Conservation (phyloP, 2,888 invertebrate species). For the Lasioglossum villosulum region DNA sequence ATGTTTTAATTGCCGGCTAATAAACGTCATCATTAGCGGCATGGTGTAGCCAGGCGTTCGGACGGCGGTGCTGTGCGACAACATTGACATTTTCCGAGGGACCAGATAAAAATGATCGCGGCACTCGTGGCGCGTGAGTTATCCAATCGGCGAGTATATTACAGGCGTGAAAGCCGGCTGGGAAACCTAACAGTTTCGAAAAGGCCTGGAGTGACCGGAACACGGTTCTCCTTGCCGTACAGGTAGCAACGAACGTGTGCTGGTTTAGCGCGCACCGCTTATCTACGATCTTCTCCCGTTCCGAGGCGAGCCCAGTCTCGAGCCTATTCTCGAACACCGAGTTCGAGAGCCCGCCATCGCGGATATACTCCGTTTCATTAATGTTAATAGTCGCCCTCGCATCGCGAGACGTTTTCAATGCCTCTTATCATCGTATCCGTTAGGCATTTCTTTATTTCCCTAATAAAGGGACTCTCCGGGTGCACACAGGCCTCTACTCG, state of each 20-base stretch:
- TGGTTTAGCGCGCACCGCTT: constrained; percentile 65
- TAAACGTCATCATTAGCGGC: constrained; percentile 24
- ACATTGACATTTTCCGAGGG: constrained; percentile 53
- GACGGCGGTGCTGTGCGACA: constrained; percentile 24
- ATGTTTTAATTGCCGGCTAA: constrained; percentile 5
- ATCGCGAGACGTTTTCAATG: constrained; percentile 13
- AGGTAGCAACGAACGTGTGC: constrained; percentile 68
- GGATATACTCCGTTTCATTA: constrained; percentile 78
- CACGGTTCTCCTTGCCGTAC: constrained; percentile 65
- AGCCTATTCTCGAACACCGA: constrained; percentile 29
- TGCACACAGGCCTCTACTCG: background rate
- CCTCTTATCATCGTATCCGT: constrained; percentile 25
- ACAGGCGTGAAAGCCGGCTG: constrained; percentile 65
- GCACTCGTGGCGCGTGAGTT: constrained; percentile 23
- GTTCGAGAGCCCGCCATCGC: constrained; percentile 60
- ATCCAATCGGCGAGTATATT: constrained; percentile 56
- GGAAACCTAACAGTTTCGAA: constrained; percentile 72
- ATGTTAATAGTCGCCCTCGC: constrained; percentile 66
- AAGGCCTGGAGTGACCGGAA: constrained; percentile 78
- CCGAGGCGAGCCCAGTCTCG: constrained; percentile 43
- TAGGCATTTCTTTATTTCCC: constrained; percentile 34
- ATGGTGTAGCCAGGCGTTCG: background rate
- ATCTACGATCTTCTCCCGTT: constrained; percentile 71
- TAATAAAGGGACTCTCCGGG: constrained; percentile 32
- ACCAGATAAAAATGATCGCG: background rate